Base-by-base conservation (phyloP, 2,888 invertebrate species). In the Macrosoma leucophasiata region DNA sequence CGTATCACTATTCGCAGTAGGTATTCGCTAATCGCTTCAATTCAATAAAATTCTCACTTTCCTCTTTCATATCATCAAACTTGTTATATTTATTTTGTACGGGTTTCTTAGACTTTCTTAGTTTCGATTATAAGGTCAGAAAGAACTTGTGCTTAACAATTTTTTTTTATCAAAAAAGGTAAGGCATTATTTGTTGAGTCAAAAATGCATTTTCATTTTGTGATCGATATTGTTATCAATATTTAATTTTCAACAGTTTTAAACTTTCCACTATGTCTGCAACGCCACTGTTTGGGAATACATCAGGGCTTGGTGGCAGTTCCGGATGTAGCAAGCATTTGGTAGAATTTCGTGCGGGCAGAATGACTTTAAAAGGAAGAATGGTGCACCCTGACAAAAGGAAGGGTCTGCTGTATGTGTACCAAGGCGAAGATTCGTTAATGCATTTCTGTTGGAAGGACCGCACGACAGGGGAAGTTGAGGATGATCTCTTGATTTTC, bases 381-480 rank as follows among this genome's bases (percentile, higher is more conserved):
- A 96, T 95, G 92, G 96, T 97, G 3, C 90, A 92, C 69, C 95
- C 98, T 2, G 97, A 98, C 68, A 94, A 94, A 51, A 90, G 97
- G 57, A 98, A 98, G 84, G 99, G 99, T 3, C 84, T 94, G 14
- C 87, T 98, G 8, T 99, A 97, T 67, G 90, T 99, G 34, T 95
- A 96, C 66, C 98, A 98, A 72, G 94, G 96, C 31, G 97, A 98
- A 52, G 99, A 99, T 75, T 95, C 96, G 1, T 50, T 99, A 36
- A 97, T 98, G 93, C 99, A 99, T 79, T 98, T 99, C 68, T 98
- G 98, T 74, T 99, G 99, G 99, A 98, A 98, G 81, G 98, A 99
- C 79, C 90, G 99, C 27, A 91, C 93, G 24, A 90, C 92, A 25
- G 96, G 97, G 31, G 90, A 92, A 49, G 92, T 96, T 7, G 98